Base-by-base conservation (phyloP, 2,113 vertebrate genomes). In the Penelope pileata region DNA sequence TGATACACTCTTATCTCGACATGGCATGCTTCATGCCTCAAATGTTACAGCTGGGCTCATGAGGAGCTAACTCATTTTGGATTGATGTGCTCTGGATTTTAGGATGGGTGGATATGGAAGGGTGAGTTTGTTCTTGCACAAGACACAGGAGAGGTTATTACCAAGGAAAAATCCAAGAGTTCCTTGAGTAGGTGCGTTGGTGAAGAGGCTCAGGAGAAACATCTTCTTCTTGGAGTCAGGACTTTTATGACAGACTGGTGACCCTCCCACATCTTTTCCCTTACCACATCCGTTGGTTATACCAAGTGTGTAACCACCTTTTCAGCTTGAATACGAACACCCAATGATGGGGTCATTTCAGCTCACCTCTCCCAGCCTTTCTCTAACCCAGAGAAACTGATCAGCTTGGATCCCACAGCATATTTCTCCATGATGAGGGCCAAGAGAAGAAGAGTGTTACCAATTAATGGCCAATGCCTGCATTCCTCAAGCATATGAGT, bases 1-100 rank as follows among this genome's bases (percentile, higher is more conserved):
- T 79, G 34, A 68, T 19, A 2, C 0, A 0, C 12, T 29, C 2
- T 0, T 7, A 1, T 2, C 0, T 2, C 38, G 32, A 9, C 13
- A 6, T 9, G 1, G 34, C 11, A 9, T 11, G 10, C 32, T 38
- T 63, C 63, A 83, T 30, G 17, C n/a, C 43, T n/a, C 24, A 62
- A 10, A 24, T 36, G 2, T 38, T 60, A 34, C 22, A 30, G 0
- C 4, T 42, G 9, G 16, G 4, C 43, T 43, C 42, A n/a, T 30
- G 40, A 43, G 30, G 14, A 22, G n/a, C n/a, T n/a, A n/a, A 29
- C 8, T 6, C 38, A 40, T 63, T n/a, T 43, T 27, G 12, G n/a
- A 34, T 9, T 50, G 13, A 50, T 15, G 3, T 12, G 42, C 3
- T 7, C 42, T 54, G 11, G 15, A 2, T 51, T 50, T n/a, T n/a